These are phyloP conservation scores for Nothura maculosa DNA, from an alignment of 2,797 vertebrate species.

Conservation along the genomic window DNA sequence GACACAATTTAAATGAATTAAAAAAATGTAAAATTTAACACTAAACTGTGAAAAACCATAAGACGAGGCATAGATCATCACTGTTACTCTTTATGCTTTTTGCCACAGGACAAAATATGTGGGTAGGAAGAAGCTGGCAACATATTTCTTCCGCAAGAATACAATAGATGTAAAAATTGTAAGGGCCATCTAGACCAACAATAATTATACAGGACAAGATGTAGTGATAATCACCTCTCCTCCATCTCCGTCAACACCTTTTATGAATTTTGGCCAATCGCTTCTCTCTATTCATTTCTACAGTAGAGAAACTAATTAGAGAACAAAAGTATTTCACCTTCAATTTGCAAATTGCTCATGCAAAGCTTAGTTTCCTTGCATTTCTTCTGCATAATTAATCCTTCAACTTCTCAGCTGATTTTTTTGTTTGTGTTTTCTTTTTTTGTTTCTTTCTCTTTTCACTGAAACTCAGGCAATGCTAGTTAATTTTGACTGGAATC, in stretches of 20 bases:
- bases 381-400: conserved; percentile 44
- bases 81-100: neutral
- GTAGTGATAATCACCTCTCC: neutral
- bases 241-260: neutral
- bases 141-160: neutral
- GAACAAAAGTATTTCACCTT: conserved; percentile 11
- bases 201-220: neutral
- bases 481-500: neutral
- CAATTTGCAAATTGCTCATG: neutral
- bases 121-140: neutral
- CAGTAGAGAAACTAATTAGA: neutral
- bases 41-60: neutral
- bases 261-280: neutral
- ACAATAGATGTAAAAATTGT: neutral
- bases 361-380: neutral
- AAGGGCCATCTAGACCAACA: neutral
- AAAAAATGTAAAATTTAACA: neutral
- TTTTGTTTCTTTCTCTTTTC: neutral
- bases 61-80: neutral
- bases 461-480: neutral
- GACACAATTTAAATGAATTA: neutral
- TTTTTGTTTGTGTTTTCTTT: no score
- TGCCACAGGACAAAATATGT: neutral
- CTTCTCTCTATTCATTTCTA: neutral
- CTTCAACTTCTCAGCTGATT: neutral